Conservation (phyloP, 1,140 invertebrate genomes). For the Pseudachorutes palmiensis region DNA sequence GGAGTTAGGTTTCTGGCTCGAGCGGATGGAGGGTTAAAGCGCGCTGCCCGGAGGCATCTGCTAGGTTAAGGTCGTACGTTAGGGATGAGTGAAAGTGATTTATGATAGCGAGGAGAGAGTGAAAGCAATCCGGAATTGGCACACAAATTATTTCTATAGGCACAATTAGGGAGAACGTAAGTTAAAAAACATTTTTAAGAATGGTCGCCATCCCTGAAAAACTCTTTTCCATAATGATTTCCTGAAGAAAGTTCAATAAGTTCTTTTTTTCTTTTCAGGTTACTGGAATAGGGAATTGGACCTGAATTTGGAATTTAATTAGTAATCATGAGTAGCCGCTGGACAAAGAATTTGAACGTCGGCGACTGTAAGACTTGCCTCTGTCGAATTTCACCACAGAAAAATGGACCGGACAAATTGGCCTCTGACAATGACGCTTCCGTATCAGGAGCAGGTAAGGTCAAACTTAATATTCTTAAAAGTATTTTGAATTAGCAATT, state of each 20-base stretch:
- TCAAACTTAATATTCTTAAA: neutral
- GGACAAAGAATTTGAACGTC: slow-evolving; percentile 32
- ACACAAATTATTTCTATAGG: neutral
- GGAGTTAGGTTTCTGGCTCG: neutral
- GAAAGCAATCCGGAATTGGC: neutral
- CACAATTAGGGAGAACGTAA: too few species aligned
- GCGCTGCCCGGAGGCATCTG: neutral
- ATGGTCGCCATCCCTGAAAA: too few species aligned
- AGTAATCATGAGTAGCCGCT: slow-evolving; percentile 30
- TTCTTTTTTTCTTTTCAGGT: too few species aligned
- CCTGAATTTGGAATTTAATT: neutral
- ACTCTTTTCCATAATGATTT: too few species aligned
- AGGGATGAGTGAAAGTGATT: neutral
- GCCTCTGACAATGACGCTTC: slow-evolving; percentile 18
- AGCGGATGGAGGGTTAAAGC: neutral
- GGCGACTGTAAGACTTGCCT: slow-evolving; percentile 38
- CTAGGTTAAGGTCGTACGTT: neutral
- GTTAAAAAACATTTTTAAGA: too few species aligned
- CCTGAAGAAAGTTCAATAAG: too few species aligned
- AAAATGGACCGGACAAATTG: slow-evolving; percentile 21
- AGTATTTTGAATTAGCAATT: too few species aligned
- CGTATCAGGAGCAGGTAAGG: slow-evolving; percentile 13
- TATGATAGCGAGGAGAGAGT: neutral
- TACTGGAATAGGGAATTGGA: neutral
- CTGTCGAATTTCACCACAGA: slow-evolving; percentile 35